Percentiles rank a stretch among this genome's conserved stretches.
Evolutionary conservation across 1,140 invertebrate species (phyloP).

Genomic region (Caenorhabditis latens): DNA sequence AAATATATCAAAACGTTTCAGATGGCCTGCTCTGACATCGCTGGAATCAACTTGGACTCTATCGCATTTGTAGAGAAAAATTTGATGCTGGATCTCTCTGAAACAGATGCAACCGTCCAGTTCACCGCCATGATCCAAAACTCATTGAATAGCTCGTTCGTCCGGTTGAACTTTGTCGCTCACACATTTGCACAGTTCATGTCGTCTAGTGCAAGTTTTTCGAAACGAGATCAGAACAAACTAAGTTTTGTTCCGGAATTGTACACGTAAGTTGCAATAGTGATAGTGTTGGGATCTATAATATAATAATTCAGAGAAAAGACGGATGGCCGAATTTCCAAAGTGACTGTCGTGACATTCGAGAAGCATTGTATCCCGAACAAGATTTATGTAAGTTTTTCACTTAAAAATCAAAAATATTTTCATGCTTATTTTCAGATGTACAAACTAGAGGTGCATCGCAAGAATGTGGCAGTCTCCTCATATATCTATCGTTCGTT

Average conservation of each 20-base stretch:
- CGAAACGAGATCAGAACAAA: conserved; percentile 83
- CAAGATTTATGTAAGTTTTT: conserved; percentile 88
- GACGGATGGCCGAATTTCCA: conserved; percentile 89
- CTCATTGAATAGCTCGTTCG: conserved; percentile 65
- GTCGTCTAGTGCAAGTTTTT: conserved; percentile 64
- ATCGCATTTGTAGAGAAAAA: conserved; percentile 92
- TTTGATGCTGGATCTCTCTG: conserved; percentile 88
- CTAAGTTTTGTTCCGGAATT: conserved; percentile 93
- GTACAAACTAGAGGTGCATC: conserved; percentile 89
- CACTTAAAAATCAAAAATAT: neutral
- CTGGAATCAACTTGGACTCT: conserved; percentile 90
- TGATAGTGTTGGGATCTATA: conserved; percentile 39
- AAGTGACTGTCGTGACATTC: conserved; percentile 88
- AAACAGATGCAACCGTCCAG: conserved; percentile 91
- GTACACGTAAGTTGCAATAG: conserved; percentile 85
- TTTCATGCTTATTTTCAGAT: conserved; percentile 79
- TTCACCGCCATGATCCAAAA: conserved; percentile 88
- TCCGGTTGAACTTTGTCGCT: conserved; percentile 75
- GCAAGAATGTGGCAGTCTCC: conserved; percentile 87
- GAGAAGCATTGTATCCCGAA: conserved; percentile 96
- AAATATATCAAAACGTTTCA: conserved; percentile 77
- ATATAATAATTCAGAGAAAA: conserved; percentile 82
- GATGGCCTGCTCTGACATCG: conserved; percentile 95
- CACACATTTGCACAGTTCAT: conserved; percentile 87
- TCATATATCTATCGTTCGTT: conserved; percentile 91